These are phyloP conservation scores for Nymphalis io DNA, from an alignment of 1,140 invertebrate genomes.

Conservation along the genomic window DNA sequence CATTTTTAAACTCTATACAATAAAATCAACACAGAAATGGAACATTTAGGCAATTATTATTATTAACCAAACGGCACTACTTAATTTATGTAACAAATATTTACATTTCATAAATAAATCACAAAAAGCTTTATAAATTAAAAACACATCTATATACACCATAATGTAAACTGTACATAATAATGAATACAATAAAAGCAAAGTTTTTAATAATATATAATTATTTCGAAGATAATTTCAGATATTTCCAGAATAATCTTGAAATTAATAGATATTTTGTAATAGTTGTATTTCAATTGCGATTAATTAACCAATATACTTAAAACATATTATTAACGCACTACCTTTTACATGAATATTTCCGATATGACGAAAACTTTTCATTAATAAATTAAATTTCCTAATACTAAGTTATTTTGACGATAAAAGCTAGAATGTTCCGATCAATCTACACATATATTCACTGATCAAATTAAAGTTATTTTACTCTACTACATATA, in stretches of 20 bases:
- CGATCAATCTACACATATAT: no score
- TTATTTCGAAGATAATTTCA: background rate
- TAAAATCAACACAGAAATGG: conserved; percentile 70
- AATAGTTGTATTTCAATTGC: conserved; percentile 15
- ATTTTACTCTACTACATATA: no score
- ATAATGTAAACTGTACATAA: conserved; percentile 28
- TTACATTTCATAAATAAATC: conserved; percentile 61
- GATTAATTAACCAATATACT: background rate
- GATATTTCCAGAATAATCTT: background rate
- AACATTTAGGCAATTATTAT: conserved; percentile 56
- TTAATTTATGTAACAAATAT: conserved; percentile 56
- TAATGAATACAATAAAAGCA: conserved; percentile 12
- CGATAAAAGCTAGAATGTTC: no score
- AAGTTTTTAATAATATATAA: conserved; percentile 18
- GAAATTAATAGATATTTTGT: background rate
- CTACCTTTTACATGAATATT: background rate
- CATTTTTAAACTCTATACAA: conserved; percentile 68
- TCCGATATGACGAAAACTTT: no score
- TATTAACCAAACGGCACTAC: conserved; percentile 64
- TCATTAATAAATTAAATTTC: no score
- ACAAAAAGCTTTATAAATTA: conserved; percentile 54
- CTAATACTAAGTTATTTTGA: no score
- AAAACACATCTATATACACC: conserved; percentile 40
- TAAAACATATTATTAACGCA: conserved; percentile 9
- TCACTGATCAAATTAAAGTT: no score